A percentile compares a stretch with the other conserved stretches of the same genome.
Conservation (phyloP, 2,888 invertebrate species). For the Philopedon plagiatum region DNA sequence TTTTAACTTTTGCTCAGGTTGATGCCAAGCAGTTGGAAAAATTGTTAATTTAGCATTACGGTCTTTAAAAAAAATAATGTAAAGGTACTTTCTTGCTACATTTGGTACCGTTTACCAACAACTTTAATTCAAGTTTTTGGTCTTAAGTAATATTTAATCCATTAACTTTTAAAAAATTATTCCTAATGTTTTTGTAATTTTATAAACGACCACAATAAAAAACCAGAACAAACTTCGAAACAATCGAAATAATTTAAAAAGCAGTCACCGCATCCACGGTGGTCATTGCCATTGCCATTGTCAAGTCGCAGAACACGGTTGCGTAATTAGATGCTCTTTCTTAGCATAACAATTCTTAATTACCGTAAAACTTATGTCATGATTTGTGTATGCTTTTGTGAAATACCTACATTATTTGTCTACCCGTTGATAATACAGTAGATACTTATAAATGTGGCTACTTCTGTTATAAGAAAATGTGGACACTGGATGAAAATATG, state of each 20-base stretch:
- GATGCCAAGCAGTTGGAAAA: no score
- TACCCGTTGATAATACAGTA: neutral
- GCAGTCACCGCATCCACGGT: constrained; percentile 21
- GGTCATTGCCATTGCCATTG: constrained; percentile 23
- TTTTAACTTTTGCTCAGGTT: no score
- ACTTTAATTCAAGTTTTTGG: no score
- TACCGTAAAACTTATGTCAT: constrained; percentile 19
- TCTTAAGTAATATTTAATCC: no score
- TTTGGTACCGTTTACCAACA: no score
- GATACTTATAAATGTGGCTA: no score
- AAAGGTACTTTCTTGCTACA: no score
- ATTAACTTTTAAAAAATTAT: neutral
- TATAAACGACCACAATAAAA: neutral
- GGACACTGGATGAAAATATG: no score
- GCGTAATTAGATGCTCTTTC: constrained; percentile 8
- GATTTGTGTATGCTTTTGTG: neutral
- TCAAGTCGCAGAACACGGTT: constrained; percentile 13
- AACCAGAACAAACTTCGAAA: neutral
- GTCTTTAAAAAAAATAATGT: no score
- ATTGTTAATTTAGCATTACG: no score
- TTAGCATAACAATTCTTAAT: constrained; percentile 10
- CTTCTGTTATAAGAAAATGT: no score
- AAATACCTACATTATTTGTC: neutral
- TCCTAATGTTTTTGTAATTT: neutral
- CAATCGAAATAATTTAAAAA: constrained; percentile 5